Evolutionary conservation across 2,888 invertebrate genomes (phyloP), one percentile per base, ranked within the genome.

Genomic region (Autographa gamma): DNA sequence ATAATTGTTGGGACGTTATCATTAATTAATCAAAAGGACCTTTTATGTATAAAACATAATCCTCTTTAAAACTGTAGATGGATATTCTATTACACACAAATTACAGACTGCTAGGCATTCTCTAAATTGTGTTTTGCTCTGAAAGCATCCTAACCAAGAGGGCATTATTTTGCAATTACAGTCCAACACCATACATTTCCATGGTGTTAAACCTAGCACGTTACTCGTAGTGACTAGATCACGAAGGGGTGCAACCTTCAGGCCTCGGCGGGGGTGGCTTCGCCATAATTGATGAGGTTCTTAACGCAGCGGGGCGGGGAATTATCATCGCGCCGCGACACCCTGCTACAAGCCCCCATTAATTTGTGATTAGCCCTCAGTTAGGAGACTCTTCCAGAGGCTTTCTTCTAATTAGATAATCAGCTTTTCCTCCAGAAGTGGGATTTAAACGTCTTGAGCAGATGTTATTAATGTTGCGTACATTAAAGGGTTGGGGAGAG

Each of bases 251-350:
- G 89, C 88, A 87, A 84, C 77, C 88, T 78, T 69, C 73, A 74
- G 72, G 65, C 68, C 80, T 72, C 71, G 41, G 62, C 63, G 69
- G 91, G 93, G 93, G 93, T 89, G 91, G 91, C 90, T 93, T 87
- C 87, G 89, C 92, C 92, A 93, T 95, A 95, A 95, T 95, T 93
- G 94, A 95, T 95, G 95, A 93, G 92, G 92, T 93, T 95, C 95
- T 95, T 95, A 93, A 93, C 95, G 90, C 95, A 91, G 94, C 93
- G 91, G 95, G 93, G 94, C 88, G 91, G 89, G 88, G 92, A 93
- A 93, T 94, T 94, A 94, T 95, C 94, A 94, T 93, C 90, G 91
- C 89, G 87, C 87, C 88, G 86, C 93, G 93, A 93, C 93, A 92
- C 93, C 89, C 88, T 88, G 89, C 88, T 93, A 93, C 94, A 93